Base-by-base conservation (phyloP, 2,888 invertebrate species). In the Pachycephus smyrnensis region DNA sequence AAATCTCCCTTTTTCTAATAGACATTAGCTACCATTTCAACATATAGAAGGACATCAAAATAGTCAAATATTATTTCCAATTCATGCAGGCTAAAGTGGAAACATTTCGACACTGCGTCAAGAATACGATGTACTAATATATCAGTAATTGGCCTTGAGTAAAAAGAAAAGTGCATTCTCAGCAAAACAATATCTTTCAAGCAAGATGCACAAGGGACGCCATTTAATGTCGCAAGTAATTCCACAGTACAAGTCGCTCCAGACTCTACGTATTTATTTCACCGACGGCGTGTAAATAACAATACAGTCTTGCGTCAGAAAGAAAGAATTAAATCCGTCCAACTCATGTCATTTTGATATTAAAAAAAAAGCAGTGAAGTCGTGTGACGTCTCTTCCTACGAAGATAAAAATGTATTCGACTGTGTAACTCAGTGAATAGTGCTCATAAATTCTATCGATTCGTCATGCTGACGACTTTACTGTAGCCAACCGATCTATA, bases 1-100 rank as follows among this genome's bases (percentile, higher is more conserved):
- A 71, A 71, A 71, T 71, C 71, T 71, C 33, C 33, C 31, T 71
- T 71, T 71, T 31, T 71, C 31, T 71, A 55, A 55, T 55, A 9
- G 55, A 55, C 55, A 55, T 55, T 23, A 55, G 55, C 55, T 55
- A 55, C 55, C 55, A 55, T 55, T 55, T 55, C 55, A 23, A 55
- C 23, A 55, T 55, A 23, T 23, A 55, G 55, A 55, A 23, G 55
- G 23, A 55, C 55, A 23, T 55, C 9, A 23, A 55, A 55, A 9
- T 23, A 55, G 9, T 2, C 2, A 55, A 55, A 55, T 9, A 1
- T 40, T 6, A 23, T 55, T 55, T 55, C 23, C 15, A 55, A 55
- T 23, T 55, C 23, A 9, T 55, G 9, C 6, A 9, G 23, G 9
- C 9, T 23, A 23, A 55, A 55, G 23, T 9, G 2, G 23, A 55